Conservation (phyloP, 1,140 invertebrate species). For the Listronotus bonariensis region DNA sequence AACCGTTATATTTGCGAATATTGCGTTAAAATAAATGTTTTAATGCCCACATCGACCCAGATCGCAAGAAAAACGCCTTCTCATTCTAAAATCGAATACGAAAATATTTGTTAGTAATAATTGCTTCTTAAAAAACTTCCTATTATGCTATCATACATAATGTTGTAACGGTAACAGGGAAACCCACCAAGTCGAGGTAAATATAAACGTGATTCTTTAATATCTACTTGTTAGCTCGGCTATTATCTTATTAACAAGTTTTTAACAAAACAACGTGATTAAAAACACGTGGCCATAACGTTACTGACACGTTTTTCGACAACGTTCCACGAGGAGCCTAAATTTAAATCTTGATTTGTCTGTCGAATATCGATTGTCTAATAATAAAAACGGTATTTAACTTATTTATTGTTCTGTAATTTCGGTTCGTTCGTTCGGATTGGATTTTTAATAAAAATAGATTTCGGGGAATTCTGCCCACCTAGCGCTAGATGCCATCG, state of each 20-base stretch:
- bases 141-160: not conserved
- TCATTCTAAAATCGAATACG: no score
- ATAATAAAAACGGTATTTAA: not conserved
- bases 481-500: conserved; percentile 7
- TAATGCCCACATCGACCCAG: no score
- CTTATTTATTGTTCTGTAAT: conserved; percentile 1
- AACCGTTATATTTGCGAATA: conserved; percentile 23
- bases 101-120: not conserved
- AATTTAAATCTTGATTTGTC: no score
- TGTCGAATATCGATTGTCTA: no score
- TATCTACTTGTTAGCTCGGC: conserved; percentile 10
- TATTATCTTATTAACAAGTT: conserved; percentile 28
- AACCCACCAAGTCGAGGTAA: conserved; percentile 12
- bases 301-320: conserved; percentile 12
- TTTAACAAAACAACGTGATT: conserved; percentile 30
- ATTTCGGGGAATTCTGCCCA: conserved; percentile 19
- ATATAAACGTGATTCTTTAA: conserved; percentile 12
- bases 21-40: not conserved
- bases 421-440: conserved; percentile 6
- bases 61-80: no score
- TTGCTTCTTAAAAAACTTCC: not conserved
- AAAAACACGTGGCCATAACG: conserved; percentile 18
- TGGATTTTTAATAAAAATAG: conserved; percentile 29
- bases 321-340: no score
- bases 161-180: not conserved